Evolutionary conservation across 2,113 vertebrate genomes (phyloP).

Genomic region (Pollachius pollachius): DNA sequence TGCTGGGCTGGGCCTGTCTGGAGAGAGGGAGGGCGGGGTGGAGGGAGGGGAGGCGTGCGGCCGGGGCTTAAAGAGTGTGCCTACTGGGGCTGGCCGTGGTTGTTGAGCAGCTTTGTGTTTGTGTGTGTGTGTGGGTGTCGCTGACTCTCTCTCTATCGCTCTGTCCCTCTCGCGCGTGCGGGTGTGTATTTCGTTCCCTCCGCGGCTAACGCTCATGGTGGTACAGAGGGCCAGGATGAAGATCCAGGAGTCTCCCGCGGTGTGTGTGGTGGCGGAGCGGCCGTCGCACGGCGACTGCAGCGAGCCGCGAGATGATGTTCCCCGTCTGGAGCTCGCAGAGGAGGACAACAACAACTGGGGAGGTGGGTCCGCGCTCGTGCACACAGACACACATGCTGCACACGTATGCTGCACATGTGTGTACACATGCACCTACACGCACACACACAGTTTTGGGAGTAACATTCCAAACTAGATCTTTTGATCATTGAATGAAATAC

Average conservation of each 20-base stretch:
- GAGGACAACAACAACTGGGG: slow-evolving; percentile 77
- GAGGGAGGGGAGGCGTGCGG: slow-evolving; percentile 33
- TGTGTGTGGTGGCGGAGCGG: slow-evolving; percentile 76
- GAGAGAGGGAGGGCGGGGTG: slow-evolving; percentile 10
- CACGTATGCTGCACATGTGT: background rate
- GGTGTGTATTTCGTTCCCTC: too few species aligned
- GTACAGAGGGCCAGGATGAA: slow-evolving; percentile 88
- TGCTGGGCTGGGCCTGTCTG: slow-evolving; percentile 52
- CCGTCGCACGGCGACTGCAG: background rate
- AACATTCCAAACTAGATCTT: background rate
- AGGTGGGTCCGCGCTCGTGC: slow-evolving; percentile 73
- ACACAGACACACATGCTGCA: background rate
- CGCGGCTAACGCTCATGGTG: slow-evolving; percentile 49
- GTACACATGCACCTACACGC: slow-evolving; percentile 2
- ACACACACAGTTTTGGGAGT: background rate
- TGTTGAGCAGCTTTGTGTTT: slow-evolving; percentile 39
- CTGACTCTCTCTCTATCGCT: too few species aligned
- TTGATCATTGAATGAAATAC: background rate
- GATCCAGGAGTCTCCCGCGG: slow-evolving; percentile 87
- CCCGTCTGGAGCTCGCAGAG: slow-evolving; percentile 79
- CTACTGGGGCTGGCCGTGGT: slow-evolving; percentile 37
- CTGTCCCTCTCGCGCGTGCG: too few species aligned
- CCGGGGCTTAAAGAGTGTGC: slow-evolving; percentile 69
- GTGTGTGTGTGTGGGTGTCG: background rate
- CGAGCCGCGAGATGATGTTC: slow-evolving; percentile 66